Evolutionary conservation across 2,888 invertebrate species (phyloP).

Genomic region (Piscicola geometra): DNA sequence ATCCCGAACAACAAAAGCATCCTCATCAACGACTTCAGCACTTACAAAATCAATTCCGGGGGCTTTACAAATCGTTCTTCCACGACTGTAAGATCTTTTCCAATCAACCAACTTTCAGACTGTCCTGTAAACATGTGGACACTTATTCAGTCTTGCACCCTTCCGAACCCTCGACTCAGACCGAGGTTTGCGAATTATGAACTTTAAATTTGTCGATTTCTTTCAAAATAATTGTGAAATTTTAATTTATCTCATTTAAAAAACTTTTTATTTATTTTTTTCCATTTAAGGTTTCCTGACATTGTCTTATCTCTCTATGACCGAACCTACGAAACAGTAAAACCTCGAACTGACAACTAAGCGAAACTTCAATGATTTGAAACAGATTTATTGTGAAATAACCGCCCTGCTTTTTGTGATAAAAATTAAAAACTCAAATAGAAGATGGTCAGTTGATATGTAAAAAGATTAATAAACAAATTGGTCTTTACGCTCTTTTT

Average conservation of each 20-base stretch:
- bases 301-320: slow-evolving; percentile 27
- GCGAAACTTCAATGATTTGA: not conserved
- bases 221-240: too few species aligned
- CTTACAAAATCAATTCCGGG: slow-evolving; percentile 20
- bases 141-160: slow-evolving; percentile 42
- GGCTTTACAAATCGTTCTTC: slow-evolving; percentile 43
- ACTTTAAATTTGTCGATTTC: too few species aligned
- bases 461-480: too few species aligned
- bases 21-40: not conserved
- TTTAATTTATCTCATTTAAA: too few species aligned
- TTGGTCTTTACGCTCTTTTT: too few species aligned
- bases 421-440: too few species aligned
- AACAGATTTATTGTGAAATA: slow-evolving; percentile 1
- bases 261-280: too few species aligned
- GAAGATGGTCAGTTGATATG: too few species aligned
- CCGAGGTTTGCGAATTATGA: too few species aligned
- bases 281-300: slow-evolving; percentile 16
- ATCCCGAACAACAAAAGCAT: not conserved
- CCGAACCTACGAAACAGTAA: slow-evolving; percentile 31
- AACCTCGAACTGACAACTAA: not conserved
- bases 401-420: too few species aligned
- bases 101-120: slow-evolving; percentile 13
- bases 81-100: slow-evolving; percentile 31
- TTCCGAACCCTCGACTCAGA: slow-evolving; percentile 53
- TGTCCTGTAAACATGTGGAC: slow-evolving; percentile 33